Evolutionary conservation across 2,113 vertebrate genomes (phyloP), one percentile per base, ranked within the genome.

Genomic region (Sebastes schlegelii): DNA sequence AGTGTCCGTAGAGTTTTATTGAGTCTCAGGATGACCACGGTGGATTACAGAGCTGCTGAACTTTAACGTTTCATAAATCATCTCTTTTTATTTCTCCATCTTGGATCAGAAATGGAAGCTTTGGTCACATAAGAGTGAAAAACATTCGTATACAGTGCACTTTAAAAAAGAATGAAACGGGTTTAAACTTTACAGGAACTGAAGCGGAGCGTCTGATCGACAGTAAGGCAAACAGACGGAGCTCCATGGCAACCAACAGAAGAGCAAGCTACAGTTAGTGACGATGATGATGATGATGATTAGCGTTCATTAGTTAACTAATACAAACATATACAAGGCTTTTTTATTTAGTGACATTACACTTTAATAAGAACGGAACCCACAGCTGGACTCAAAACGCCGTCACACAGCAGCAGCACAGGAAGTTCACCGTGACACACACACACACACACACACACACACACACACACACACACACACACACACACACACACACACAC

Each of bases 141-240:
- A 91, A 93, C 88, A 95, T 91, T 90, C 80, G 73, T 86, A 26
- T 89, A 92, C 86, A 93, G 87, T 90, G 81, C 26, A 84, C 83
- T 85, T 86, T 61, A 83, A 76, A 86, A 90, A 81, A 26, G 26
- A 26, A 46, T 2, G 13, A 64, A 43, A 26, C 26, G 7, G 7
- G 26, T 34, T 19, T 57, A 0, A 9, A 54, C 94, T 26, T 26
- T 26, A 26, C 26, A 26, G 26, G 26, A 97, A 93, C 90, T 95
- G 92, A 92, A 88, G 74, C 23, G 34, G 93, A 96, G 96, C 96
- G 14, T 96, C 45, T 51, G 26, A 26, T 26, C 95, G 96, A 95
- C 94, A 94, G 96, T 97, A 98, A 98, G 97, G 97, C 97, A 97
- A 96, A 96, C 95, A 96, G 96, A 97, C 92, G 92, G 95, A 96